phyloP scores from a whole-genome alignment of 30 jellyfish, hydroid and myxozoan genomes.

The Hydractinia echinata region DNA sequence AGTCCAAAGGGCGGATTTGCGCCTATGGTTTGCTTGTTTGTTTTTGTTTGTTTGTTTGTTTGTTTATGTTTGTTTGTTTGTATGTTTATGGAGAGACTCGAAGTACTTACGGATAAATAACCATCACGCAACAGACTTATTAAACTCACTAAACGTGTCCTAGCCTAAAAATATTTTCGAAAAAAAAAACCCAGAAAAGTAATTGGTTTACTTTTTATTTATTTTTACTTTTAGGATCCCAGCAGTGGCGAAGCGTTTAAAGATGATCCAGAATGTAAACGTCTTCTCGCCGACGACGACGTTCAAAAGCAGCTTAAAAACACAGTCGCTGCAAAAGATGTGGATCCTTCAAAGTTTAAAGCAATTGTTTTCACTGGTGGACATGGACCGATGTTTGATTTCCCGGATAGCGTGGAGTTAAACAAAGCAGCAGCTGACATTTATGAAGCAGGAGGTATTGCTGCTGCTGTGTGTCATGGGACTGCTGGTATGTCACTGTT shows the following conservation, averaged over 20 bases:
- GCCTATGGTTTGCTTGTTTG: conserved; percentile 36
- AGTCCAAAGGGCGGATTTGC: conserved; percentile 61
- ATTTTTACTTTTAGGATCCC: conserved; percentile 42
- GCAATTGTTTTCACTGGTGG: conserved; percentile 53
- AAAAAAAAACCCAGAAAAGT: no score
- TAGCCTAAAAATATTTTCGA: not conserved
- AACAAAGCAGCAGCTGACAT: conserved; percentile 25
- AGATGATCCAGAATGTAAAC: conserved; percentile 39
- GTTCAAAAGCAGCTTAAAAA: conserved; percentile 20
- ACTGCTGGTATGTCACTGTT: conserved; percentile 41
- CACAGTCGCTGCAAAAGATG: conserved; percentile 18
- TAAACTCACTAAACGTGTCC: not conserved
- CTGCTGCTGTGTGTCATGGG: conserved; percentile 62
- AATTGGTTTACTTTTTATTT: not conserved
- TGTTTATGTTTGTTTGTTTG: no score
- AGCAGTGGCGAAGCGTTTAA: conserved; percentile 47
- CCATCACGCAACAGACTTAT: not conserved
- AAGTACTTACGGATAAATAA: not conserved
- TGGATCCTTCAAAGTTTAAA: conserved; percentile 24
- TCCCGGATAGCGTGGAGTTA: conserved; percentile 33
- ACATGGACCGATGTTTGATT: conserved; percentile 62
- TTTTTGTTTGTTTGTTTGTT: no score
- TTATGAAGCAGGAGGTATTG: conserved; percentile 46
- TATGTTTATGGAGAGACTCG: no score
- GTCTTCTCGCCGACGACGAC: conserved; percentile 36